Percentiles rank a stretch among this genome's conserved stretches.
These are phyloP conservation scores for Tillus elongatus DNA, from an alignment of 2,888 invertebrate species.

Conservation along the genomic window DNA sequence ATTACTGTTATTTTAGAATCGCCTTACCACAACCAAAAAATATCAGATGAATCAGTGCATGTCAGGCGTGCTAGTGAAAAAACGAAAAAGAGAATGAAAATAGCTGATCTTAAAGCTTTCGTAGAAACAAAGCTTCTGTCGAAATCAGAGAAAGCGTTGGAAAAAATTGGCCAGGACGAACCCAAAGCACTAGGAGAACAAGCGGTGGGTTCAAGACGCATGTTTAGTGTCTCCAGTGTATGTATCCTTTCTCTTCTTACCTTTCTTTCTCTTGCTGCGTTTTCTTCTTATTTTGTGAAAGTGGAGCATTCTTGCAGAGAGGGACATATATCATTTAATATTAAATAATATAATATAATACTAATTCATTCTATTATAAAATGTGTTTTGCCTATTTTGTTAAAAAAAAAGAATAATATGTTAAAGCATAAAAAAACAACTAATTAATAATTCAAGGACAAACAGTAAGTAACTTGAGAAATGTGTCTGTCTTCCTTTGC, in stretches of 20 bases:
- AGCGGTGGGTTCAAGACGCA: constrained; percentile 52
- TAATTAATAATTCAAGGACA: no score
- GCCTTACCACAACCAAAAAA: constrained; percentile 39
- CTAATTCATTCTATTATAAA: no score
- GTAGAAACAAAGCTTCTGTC: constrained; percentile 86
- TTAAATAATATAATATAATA: no score
- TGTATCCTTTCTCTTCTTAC: constrained; percentile 28
- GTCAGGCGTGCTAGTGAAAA: constrained; percentile 71
- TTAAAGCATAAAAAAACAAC: no score
- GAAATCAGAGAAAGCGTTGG: constrained; percentile 83
- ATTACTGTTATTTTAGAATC: constrained; percentile 36
- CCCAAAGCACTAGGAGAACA: constrained; percentile 48
- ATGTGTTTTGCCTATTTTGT: no score
- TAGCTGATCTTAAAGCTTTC: constrained; percentile 83
- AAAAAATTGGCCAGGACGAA: constrained; percentile 78
- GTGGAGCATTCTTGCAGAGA: no score
- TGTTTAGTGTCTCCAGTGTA: constrained; percentile 33
- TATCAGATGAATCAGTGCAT: constrained; percentile 43
- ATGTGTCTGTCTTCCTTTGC: no score
- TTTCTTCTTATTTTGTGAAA: constrained; percentile 7
- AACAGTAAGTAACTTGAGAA: no score
- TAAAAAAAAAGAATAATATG: no score
- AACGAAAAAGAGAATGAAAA: constrained; percentile 77
- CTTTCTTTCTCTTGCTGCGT: constrained; percentile 13
- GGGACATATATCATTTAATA: no score